Evolutionary conservation across 1,140 invertebrate genomes (phyloP).

Genomic region (Drosophila teissieri): DNA sequence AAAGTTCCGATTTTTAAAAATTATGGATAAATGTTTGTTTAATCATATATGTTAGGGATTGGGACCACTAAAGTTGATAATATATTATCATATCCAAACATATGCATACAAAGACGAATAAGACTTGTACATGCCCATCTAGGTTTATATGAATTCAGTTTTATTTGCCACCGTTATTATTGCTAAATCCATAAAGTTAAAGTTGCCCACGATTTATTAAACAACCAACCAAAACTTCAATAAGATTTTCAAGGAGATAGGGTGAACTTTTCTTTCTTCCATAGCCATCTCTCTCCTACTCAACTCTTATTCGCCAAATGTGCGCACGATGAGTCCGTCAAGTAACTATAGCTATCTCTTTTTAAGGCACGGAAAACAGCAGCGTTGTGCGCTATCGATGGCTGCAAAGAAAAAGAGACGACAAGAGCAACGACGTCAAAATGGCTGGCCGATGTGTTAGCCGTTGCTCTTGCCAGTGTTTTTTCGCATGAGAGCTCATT

Average conservation of each 20-base stretch:
- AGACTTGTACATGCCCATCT: background rate
- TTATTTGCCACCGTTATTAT: conserved; percentile 44
- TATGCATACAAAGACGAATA: conserved; percentile 13
- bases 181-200: conserved; percentile 58
- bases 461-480: conserved; percentile 69
- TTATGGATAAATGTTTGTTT: background rate
- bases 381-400: no score
- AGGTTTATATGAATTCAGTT: conserved; percentile 23
- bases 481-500: conserved; percentile 84
- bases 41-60: background rate
- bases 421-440: conserved; percentile 35
- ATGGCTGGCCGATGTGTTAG: conserved; percentile 56
- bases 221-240: conserved; percentile 19
- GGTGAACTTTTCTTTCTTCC: conserved; percentile 10
- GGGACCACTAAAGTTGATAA: conserved; percentile 8
- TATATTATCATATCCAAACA: conserved; percentile 10
- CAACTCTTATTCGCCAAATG: conserved; percentile 11
- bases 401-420: conserved; percentile 15
- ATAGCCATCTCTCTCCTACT: conserved; percentile 28
- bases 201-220: conserved; percentile 47
- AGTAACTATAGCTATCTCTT: conserved; percentile 16
- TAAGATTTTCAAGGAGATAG: background rate
- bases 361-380: conserved; percentile 4
- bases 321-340: background rate
- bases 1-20: background rate